phyloP scores from a whole-genome alignment of 2,888 invertebrate genomes.

The Sarcophaga carnaria region DNA sequence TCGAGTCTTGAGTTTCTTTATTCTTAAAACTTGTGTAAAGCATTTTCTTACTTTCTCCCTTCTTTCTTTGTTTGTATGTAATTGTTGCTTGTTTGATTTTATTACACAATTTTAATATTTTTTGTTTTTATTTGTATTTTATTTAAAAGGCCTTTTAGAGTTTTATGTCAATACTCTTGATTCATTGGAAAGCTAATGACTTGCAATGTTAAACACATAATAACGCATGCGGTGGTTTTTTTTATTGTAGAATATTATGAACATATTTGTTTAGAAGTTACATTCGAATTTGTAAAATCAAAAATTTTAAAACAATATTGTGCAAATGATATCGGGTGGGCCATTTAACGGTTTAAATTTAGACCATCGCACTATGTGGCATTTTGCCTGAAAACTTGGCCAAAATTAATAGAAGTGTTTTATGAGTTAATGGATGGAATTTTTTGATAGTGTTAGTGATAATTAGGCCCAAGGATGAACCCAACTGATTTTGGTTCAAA shows the following conservation, averaged over 20 bases:
- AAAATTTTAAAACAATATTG: too few species aligned
- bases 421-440: too few species aligned
- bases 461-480: too few species aligned
- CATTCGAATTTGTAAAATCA: too few species aligned
- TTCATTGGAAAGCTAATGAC: slow-evolving; percentile 18
- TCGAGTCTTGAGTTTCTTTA: background rate
- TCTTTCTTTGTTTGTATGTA: background rate
- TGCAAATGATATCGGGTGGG: too few species aligned
- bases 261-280: background rate
- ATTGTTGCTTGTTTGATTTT: slow-evolving; percentile 7
- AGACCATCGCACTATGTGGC: too few species aligned
- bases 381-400: too few species aligned
- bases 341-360: too few species aligned
- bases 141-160: background rate
- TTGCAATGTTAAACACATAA: background rate
- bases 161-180: slow-evolving; percentile 28
- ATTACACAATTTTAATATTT: background rate
- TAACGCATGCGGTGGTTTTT: background rate
- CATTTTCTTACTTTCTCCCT: background rate
- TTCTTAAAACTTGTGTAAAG: background rate
- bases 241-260: background rate
- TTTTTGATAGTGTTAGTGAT: too few species aligned
- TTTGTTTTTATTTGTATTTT: slow-evolving; percentile 9
- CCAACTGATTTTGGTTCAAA: too few species aligned
- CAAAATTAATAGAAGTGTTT: too few species aligned